phyloP scores from a whole-genome alignment of 2,113 vertebrate species.

The Azemiops feae region DNA sequence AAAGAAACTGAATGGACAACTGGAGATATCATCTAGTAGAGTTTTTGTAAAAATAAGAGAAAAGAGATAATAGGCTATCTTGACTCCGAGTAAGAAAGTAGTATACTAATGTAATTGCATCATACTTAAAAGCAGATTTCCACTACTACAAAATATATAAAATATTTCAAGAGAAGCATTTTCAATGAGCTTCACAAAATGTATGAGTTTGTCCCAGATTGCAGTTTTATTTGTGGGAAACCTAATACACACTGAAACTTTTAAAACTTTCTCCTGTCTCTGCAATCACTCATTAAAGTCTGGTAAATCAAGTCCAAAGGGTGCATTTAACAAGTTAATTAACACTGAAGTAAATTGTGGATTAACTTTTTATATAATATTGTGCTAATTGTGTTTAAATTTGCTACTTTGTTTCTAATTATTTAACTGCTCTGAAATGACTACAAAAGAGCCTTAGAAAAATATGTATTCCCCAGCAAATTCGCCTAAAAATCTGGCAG shows the following conservation, averaged over 20 bases:
- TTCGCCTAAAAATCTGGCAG: slow-evolving; percentile 70
- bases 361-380: slow-evolving; percentile 62
- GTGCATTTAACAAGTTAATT: slow-evolving; percentile 41
- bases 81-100: background rate
- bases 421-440: slow-evolving; percentile 69
- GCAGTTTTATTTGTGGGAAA: background rate
- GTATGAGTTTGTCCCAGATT: background rate
- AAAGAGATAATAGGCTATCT: background rate
- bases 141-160: background rate
- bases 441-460: slow-evolving; percentile 68
- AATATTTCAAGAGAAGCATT: background rate
- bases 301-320: background rate
- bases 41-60: background rate
- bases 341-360: slow-evolving; percentile 54
- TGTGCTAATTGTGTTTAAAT: slow-evolving; percentile 57
- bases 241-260: background rate
- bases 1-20: background rate
- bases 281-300: background rate
- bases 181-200: background rate
- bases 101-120: background rate
- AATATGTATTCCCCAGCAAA: slow-evolving; percentile 70
- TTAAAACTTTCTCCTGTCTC: background rate
- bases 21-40: background rate
- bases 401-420: slow-evolving; percentile 69
- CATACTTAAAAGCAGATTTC: background rate